Base-by-base conservation (phyloP, 2,113 vertebrate genomes). In the Marcusenius ussheri region DNA sequence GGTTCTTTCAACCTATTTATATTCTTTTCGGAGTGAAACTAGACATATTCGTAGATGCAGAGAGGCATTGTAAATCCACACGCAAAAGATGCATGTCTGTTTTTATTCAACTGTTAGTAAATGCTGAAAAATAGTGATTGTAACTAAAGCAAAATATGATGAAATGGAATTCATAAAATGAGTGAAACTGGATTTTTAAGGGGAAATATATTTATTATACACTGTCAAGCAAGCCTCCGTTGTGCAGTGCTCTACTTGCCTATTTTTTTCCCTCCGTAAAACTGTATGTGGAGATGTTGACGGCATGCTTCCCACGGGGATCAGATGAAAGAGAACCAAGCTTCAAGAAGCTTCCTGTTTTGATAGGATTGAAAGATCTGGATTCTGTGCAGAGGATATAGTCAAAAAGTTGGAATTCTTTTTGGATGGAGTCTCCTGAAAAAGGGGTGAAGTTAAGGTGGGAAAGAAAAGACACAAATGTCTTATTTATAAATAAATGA, bases 401-500 rank as follows among this genome's bases (percentile, higher is more conserved):
- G 84, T 51, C 24, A 87, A 51, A 85, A 84, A 84, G 83, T 84
- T 46, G 83, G 83, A 84, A 84, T 51, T 24, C 42, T 87, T 51
- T 70, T 46, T 31, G 84, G 49, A 19, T n/a, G 49, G 84, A 87
- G n/a, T 27, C 83, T 84, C 49, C 47, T 27, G 50, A 53, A 87
- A 85, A 87, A 3, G 27, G n/a, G 47, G 27, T 31, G 50, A 53
- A 53, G 27, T 31, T 51, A 35, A 13, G 50, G 49, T 31, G 83
- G 80, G 45, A 84, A 47, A 24, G 24, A 84, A 24, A 47, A 47
- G 42, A 47, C 35, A 84, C 50, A 53, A 35, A 46, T 84, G 42
- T n/a, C 39, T 87, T 53, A 87, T 53, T 53, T 31, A 87, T 85
- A 85, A 86, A 49, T 51, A 87, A 87, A 87, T 87, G 27, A 51